These are phyloP conservation scores for Pristionchus mayeri DNA, from an alignment of 2,888 invertebrate species.

Conservation along the genomic window DNA sequence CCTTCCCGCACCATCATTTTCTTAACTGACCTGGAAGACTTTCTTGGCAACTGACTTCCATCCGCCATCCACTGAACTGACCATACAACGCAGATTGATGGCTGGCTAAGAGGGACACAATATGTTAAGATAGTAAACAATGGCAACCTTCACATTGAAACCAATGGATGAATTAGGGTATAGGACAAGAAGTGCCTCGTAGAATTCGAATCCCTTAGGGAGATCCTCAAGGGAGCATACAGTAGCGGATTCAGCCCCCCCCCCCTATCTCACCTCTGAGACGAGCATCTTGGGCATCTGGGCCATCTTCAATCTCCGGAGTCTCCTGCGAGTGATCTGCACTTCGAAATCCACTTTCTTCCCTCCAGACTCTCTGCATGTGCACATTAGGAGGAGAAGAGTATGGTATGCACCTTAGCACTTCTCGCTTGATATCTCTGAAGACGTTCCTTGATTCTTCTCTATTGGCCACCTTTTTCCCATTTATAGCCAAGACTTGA, in stretches of 20 bases:
- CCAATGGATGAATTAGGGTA: slow-evolving; percentile 16
- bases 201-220: slow-evolving; percentile 10
- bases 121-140: background rate
- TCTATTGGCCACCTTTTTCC: slow-evolving; percentile 34
- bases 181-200: slow-evolving; percentile 29
- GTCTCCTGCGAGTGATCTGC: slow-evolving; percentile 21
- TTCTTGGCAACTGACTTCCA: slow-evolving; percentile 41
- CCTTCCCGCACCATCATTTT: too few relatives aligned
- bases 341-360: slow-evolving; percentile 33
- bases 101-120: slow-evolving; percentile 20
- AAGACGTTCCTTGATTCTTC: slow-evolving; percentile 3
- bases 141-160: slow-evolving; percentile 19
- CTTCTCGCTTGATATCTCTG: slow-evolving; percentile 30
- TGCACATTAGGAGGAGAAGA: background rate
- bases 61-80: slow-evolving; percentile 38
- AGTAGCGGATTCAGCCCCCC: too few relatives aligned
- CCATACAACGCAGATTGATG: slow-evolving; percentile 26
- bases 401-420: background rate
- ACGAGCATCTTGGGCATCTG: slow-evolving; percentile 6
- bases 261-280: background rate
- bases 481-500: slow-evolving; percentile 18
- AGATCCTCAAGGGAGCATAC: background rate
- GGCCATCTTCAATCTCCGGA: slow-evolving; percentile 4
- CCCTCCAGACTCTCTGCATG: slow-evolving; percentile 8
- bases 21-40: slow-evolving; percentile 16